Base-by-base conservation (phyloP, 92 coral and sea anemone genomes). In the Umimayanthus kanabou region DNA sequence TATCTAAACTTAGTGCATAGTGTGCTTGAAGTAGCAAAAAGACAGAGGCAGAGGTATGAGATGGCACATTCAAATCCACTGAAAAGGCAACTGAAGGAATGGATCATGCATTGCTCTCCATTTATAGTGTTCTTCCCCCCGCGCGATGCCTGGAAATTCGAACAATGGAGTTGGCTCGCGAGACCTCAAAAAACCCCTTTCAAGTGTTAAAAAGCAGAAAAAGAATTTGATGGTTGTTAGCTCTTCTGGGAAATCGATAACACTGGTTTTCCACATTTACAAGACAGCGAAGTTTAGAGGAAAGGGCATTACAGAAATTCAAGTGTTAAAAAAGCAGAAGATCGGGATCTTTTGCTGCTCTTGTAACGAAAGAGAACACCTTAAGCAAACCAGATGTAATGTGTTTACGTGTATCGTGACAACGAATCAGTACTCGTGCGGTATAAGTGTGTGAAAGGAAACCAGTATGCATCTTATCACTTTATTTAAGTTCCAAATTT, bases 31-130 rank as follows among this genome's bases (percentile, higher is more conserved):
- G 72, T 66, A 66, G 72, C 72, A 66, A 66, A 66, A 66, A 66
- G 72, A 66, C 72, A 66, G 72, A 66, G 72, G 72, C 72, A 66
- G 72, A 66, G 72, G 72, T 66, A 66, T 66, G 72, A 66, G 72
- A 66, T 66, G 72, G 72, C 72, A 66, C 72, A 20, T 66, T 66
- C 10, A 66, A 66, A 66, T 66, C 72, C 72, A 66, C 72, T 18
- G 20, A 66, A 66, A 66, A 66, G 72, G n/a, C 10, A 66, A 66
- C 72, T 66, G 72, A 66, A 66, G 72, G 20, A 64, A 64, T 64
- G 70, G 70, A 64, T 2, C 70, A 64, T 64, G 70, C 70, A 7
- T 66, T 66, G 72, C 0, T 66, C 72, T 66, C 72, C 28, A 66
- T 66, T 66, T 66, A 66, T 66, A 10, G 0, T 3, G 0, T 66